Evolutionary conservation across 2,888 invertebrate species (phyloP).

Genomic region (Phymatocera aterrima): DNA sequence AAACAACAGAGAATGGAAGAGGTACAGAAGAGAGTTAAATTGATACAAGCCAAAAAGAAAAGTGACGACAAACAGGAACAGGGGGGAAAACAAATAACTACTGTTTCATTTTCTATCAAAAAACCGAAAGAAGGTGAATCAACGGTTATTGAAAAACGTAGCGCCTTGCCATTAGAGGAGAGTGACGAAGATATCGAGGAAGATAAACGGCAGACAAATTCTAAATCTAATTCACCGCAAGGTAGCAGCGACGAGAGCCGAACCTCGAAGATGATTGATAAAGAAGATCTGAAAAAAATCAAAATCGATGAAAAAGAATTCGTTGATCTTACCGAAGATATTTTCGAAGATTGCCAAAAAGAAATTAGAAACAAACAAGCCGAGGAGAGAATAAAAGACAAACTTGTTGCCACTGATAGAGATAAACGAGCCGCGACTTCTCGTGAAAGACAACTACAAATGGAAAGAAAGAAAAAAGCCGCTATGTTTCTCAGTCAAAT

Average conservation of each 20-base stretch:
- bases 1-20: slow-evolving; percentile 73
- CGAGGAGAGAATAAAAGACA: slow-evolving; percentile 79
- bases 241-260: slow-evolving; percentile 49
- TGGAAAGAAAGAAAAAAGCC: slow-evolving; percentile 88
- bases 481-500: slow-evolving; percentile 85
- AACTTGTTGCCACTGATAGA: slow-evolving; percentile 77
- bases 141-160: slow-evolving; percentile 79
- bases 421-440: slow-evolving; percentile 75
- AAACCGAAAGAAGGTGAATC: slow-evolving; percentile 86
- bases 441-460: slow-evolving; percentile 79
- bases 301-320: slow-evolving; percentile 70
- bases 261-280: slow-evolving; percentile 51
- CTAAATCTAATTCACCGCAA: slow-evolving; percentile 64
- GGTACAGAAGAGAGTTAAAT: slow-evolving; percentile 70
- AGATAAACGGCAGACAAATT: slow-evolving; percentile 63
- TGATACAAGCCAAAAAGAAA: slow-evolving; percentile 72
- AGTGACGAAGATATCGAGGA: slow-evolving; percentile 75
- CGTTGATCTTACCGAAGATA: slow-evolving; percentile 71
- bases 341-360: slow-evolving; percentile 70
- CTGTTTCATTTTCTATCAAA: slow-evolving; percentile 91
- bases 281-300: slow-evolving; percentile 61
- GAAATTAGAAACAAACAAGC: slow-evolving; percentile 69
- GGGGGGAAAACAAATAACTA: slow-evolving; percentile 67
- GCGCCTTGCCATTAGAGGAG: slow-evolving; percentile 86
- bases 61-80: slow-evolving; percentile 67